Conservation (phyloP, 2,797 vertebrate genomes). For the Rallus crepitans region DNA sequence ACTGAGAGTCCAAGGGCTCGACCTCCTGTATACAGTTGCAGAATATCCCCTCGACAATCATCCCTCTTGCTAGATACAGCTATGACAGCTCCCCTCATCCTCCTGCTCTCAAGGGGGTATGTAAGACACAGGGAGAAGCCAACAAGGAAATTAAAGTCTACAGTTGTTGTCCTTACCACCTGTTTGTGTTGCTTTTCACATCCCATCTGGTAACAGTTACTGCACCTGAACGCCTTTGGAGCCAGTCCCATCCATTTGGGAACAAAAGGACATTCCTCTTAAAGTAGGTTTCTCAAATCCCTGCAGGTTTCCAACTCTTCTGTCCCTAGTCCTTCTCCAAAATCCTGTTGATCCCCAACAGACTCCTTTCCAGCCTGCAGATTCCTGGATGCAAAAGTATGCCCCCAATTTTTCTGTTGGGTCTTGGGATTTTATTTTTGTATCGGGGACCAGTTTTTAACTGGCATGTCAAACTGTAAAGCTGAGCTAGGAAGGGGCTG, state of each 20-base stretch:
- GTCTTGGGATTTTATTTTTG: background rate
- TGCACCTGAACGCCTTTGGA: slow-evolving; percentile 40
- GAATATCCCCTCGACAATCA: background rate
- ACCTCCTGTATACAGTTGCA: background rate
- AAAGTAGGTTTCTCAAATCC: slow-evolving; percentile 43
- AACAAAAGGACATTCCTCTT: slow-evolving; percentile 60
- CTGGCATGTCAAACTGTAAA: rapidly evolving
- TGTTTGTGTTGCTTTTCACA: slow-evolving; percentile 16
- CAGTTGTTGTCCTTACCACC: slow-evolving; percentile 6
- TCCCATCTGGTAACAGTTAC: slow-evolving; percentile 55
- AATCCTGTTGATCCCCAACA: background rate
- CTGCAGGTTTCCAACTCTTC: background rate
- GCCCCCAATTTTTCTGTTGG: background rate
- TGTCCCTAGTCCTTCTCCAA: background rate
- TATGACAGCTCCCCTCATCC: background rate
- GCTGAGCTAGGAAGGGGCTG: background rate
- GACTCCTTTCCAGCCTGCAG: background rate
- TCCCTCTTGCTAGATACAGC: background rate
- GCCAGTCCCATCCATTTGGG: background rate
- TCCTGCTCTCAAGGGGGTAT: background rate
- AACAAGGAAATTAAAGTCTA: slow-evolving; percentile 22
- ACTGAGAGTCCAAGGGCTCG: background rate
- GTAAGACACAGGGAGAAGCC: background rate
- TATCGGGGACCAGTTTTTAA: background rate
- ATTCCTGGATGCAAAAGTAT: background rate